Conservation (phyloP, 1,140 invertebrate species). For the Ips typographus region DNA sequence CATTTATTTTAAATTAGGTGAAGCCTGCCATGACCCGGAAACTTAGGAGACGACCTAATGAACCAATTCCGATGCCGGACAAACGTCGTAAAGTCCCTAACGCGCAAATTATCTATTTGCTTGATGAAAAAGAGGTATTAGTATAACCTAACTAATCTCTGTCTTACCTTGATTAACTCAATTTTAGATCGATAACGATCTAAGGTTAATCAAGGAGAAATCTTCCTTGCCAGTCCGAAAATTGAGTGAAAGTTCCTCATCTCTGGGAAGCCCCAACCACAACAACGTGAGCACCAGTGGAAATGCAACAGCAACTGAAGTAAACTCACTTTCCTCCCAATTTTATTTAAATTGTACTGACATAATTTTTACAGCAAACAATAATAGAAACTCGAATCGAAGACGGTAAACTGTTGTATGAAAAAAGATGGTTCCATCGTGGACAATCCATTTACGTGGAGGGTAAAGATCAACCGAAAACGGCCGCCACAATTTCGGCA, state of each 20-base stretch:
- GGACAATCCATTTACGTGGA: slow-evolving; percentile 89
- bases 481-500: slow-evolving; percentile 83
- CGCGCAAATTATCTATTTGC: slow-evolving; percentile 78
- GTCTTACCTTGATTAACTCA: neutral
- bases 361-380: slow-evolving; percentile 22
- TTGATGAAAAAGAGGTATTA: slow-evolving; percentile 78
- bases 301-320: slow-evolving; percentile 10
- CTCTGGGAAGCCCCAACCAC: slow-evolving; percentile 31
- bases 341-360: neutral
- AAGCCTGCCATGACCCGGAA: slow-evolving; percentile 64
- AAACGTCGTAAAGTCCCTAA: slow-evolving; percentile 79
- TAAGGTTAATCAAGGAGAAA: slow-evolving; percentile 78
- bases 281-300: slow-evolving; percentile 5
- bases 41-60: slow-evolving; percentile 86
- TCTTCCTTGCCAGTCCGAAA: slow-evolving; percentile 56
- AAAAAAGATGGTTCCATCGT: slow-evolving; percentile 92
- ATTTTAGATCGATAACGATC: slow-evolving; percentile 70
- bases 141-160: neutral
- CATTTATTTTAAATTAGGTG: slow-evolving; percentile 24
- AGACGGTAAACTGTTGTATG: slow-evolving; percentile 91
- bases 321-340: neutral
- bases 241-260: slow-evolving; percentile 43
- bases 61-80: slow-evolving; percentile 84
- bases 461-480: slow-evolving; percentile 76
- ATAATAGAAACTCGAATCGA: slow-evolving; percentile 83